These are phyloP conservation scores for Gnatocerus cornutus DNA, from an alignment of 2,888 invertebrate species.

Conservation along the genomic window DNA sequence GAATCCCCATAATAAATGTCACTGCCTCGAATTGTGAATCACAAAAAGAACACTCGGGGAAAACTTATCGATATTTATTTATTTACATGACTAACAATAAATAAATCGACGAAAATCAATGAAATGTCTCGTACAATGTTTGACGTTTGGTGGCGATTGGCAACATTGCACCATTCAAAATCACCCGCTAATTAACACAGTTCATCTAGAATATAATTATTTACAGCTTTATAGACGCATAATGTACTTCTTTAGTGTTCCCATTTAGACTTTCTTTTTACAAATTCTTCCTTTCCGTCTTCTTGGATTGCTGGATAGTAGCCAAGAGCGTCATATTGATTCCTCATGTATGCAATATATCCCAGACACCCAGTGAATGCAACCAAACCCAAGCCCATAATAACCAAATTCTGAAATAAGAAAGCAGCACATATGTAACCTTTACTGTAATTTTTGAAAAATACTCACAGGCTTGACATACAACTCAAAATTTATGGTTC, in stretches of 20 bases:
- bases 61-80: conserved; percentile 15
- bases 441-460: not conserved
- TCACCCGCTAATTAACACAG: not conserved
- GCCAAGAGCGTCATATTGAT: conserved; percentile 84
- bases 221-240: not conserved
- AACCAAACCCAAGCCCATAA: conserved; percentile 88
- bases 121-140: not conserved
- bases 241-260: conserved; percentile 69
- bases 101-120: conserved; percentile 1
- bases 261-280: conserved; percentile 87
- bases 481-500: conserved; percentile 90
- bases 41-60: not conserved
- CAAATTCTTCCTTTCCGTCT: conserved; percentile 84
- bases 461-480: conserved; percentile 89
- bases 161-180: conserved; percentile 4
- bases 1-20: not conserved
- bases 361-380: conserved; percentile 83
- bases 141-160: conserved; percentile 2
- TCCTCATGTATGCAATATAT: conserved; percentile 90
- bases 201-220: not conserved
- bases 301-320: conserved; percentile 86
- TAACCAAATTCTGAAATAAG: conserved; percentile 81
- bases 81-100: conserved; percentile 18
- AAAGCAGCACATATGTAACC: not conserved
- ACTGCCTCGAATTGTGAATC: not conserved